phyloP scores from a whole-genome alignment of 1,140 invertebrate genomes.

The Drusus annulatus region DNA sequence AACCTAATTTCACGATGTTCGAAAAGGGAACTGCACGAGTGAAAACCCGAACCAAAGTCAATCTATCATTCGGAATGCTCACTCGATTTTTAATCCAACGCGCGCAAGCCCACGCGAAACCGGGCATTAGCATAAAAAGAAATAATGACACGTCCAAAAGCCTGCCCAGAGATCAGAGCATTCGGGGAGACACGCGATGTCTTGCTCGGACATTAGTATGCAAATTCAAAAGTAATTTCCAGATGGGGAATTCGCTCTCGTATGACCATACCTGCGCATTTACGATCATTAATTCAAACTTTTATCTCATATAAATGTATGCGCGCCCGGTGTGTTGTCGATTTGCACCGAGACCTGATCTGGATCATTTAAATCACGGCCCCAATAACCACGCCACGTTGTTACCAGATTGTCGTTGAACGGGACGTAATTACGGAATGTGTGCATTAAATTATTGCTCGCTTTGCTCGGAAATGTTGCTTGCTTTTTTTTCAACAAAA shows the following conservation, averaged over 20 bases:
- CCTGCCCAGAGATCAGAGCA: constrained; percentile 17
- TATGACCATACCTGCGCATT: constrained; percentile 43
- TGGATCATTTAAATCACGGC: constrained; percentile 40
- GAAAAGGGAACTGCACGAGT: constrained; percentile 5
- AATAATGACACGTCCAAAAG: constrained; percentile 40
- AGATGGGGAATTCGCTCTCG: constrained; percentile 43
- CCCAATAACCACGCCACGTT: constrained; percentile 25
- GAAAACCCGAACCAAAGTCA: constrained; percentile 8
- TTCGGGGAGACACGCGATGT: constrained; percentile 40
- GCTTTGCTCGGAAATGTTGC: background rate
- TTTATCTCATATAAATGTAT: constrained; percentile 42
- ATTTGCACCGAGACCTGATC: background rate
- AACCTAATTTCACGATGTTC: constrained; percentile 26
- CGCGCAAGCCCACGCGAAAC: constrained; percentile 13
- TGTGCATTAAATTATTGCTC: constrained; percentile 21
- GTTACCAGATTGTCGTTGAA: constrained; percentile 27
- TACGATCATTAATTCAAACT: constrained; percentile 43
- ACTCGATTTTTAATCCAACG: constrained; percentile 33
- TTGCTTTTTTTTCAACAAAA: background rate
- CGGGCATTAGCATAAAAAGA: constrained; percentile 42
- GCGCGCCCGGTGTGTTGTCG: constrained; percentile 21
- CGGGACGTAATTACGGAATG: constrained; percentile 9
- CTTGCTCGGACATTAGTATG: constrained; percentile 41
- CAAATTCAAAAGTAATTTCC: constrained; percentile 43
- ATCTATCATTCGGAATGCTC: constrained; percentile 29